Conservation (phyloP, 2,113 vertebrate genomes). For the Cheilinus undulatus region DNA sequence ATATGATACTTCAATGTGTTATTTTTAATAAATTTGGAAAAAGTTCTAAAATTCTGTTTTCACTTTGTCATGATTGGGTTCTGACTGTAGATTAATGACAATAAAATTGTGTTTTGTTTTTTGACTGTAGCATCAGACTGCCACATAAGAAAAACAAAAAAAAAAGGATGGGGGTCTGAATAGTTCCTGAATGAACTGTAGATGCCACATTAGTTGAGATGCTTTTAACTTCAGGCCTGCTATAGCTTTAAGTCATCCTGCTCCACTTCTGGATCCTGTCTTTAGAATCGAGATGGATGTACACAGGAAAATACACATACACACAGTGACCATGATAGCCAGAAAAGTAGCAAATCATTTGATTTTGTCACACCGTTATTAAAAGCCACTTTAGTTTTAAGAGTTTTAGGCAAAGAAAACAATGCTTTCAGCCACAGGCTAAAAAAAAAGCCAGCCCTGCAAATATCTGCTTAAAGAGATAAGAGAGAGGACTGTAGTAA, state of each 20-base stretch:
- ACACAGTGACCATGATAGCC: slow-evolving; percentile 33
- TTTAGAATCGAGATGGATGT: slow-evolving; percentile 1
- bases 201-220: background rate
- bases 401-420: slow-evolving; percentile 65
- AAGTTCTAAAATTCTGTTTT: no score
- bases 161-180: no score
- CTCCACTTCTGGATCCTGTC: slow-evolving; percentile 17
- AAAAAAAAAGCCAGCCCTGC: slow-evolving; percentile 53
- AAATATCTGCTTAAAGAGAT: slow-evolving; percentile 74
- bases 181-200: no score
- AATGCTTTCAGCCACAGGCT: slow-evolving; percentile 61
- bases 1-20: no score
- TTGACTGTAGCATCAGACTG: no score
- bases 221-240: slow-evolving; percentile 2
- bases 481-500: slow-evolving; percentile 11
- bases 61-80: no score
- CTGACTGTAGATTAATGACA: no score
- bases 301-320: slow-evolving; percentile 1
- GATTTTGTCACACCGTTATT: slow-evolving; percentile 77
- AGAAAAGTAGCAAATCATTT: slow-evolving; percentile 71
- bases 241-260: slow-evolving; percentile 6
- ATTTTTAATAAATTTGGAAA: no score
- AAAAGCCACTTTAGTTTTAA: slow-evolving; percentile 77
- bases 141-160: no score
- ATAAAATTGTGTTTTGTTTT: no score